Conservation (phyloP, 2,113 vertebrate genomes). For the Terrapene triunguis region DNA sequence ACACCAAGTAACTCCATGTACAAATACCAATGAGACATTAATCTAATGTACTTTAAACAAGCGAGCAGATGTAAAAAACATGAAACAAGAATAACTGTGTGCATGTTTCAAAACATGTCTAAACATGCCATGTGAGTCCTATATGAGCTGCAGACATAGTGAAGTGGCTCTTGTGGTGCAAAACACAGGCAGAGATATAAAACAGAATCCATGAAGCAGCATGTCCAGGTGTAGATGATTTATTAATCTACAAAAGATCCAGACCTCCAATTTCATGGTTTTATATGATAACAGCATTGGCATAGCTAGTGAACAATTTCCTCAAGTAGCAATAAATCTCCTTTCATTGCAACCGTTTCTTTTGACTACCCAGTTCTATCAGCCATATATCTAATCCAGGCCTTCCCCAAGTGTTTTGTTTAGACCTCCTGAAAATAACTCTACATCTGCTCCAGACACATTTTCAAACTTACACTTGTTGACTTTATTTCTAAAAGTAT, state of each 20-base stretch:
- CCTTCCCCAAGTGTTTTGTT: background rate
- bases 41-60: background rate
- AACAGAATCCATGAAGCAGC: background rate
- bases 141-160: background rate
- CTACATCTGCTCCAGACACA: background rate
- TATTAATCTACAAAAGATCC: background rate
- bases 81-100: background rate
- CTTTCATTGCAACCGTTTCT: background rate
- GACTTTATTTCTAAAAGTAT: background rate
- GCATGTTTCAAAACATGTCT: background rate
- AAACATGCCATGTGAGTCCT: background rate
- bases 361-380: background rate
- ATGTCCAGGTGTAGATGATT: background rate
- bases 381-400: background rate
- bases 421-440: background rate
- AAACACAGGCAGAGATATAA: background rate
- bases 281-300: background rate
- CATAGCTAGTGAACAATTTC: background rate
- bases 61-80: background rate
- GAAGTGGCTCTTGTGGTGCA: background rate
- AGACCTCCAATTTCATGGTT: background rate
- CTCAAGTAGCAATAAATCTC: background rate
- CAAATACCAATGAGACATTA: background rate
- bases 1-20: background rate
- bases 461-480: background rate